Conservation (phyloP, 2,113 vertebrate species). For the Neofelis nebulosa region DNA sequence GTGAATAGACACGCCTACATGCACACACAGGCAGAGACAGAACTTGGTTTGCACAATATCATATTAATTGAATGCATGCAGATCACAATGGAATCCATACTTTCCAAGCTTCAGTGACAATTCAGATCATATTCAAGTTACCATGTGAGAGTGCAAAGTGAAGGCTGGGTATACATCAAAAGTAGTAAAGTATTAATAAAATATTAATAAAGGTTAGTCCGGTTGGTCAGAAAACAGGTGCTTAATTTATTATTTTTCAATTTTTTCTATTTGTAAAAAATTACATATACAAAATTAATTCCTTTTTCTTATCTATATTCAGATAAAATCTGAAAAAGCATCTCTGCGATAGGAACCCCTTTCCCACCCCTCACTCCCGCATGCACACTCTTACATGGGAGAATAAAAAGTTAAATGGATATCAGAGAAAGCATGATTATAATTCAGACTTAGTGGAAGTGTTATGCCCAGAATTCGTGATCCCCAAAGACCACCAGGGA, state of each 20-base stretch:
- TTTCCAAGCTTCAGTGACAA: not conserved
- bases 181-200: not conserved
- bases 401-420: not conserved
- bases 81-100: not conserved
- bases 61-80: not conserved
- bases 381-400: not conserved
- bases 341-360: not conserved
- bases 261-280: not conserved
- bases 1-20: not conserved
- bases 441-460: not conserved
- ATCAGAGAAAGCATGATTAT: not conserved
- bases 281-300: not conserved
- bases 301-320: not conserved
- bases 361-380: too few species aligned
- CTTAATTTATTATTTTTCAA: not conserved
- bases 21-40: not conserved
- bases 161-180: not conserved
- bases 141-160: not conserved
- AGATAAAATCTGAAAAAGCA: not conserved
- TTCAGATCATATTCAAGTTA: not conserved
- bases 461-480: too few species aligned
- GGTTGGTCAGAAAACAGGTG: not conserved
- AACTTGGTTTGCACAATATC: not conserved
- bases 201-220: not conserved
- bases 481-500: too few species aligned